Base-by-base conservation (phyloP, 1,140 invertebrate genomes). In the Bombus consobrinus region DNA sequence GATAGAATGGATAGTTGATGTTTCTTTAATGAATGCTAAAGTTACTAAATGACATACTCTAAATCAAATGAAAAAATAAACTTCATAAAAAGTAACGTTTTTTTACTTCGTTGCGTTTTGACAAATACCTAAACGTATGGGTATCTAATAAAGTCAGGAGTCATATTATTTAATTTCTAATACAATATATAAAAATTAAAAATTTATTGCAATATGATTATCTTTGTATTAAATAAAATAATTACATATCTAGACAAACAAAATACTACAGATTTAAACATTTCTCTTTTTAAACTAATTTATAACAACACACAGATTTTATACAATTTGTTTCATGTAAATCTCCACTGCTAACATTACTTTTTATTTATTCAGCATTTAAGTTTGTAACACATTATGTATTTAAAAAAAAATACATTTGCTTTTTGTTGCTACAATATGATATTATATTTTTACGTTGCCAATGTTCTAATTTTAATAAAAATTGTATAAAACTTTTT, bases 1-100 rank as follows among this genome's bases (percentile, higher is more conserved):
- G 90, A 93, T 28, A 34, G 85, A 22, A 94, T 92, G 92, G 94
- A 95, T 41, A 94, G 93, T 94, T 95, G 93, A 95, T 95, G 85
- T 86, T 89, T 86, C 41, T 78, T 82, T 25, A 76, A n/a, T 37
- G 41, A 74, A 83, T 79, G 79, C 77, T 88, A 89, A 94, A 92
- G 87, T 89, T 92, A 94, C 81, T 88, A 92, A 88, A 90, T 93
- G 85, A 92, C 85, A 91, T 90, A 86, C 71, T 47, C 22, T 79
- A 86, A 71, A 34, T 47, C 77, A 83, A 53, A 68, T 59, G 32
- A 47, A 47, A 28, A 69, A 34, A 66, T 76, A 71, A 57, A 71
- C 59, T 41, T 64, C 25, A 69, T 41, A 5, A 32, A n/a, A 68
- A 37, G 13, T 57, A 59, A 25, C 59, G 10, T 39, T 41, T 81